Percentiles rank a stretch among this genome's conserved stretches.
Evolutionary conservation across 1,140 invertebrate genomes (phyloP).

Genomic region (Drepana arcuata): DNA sequence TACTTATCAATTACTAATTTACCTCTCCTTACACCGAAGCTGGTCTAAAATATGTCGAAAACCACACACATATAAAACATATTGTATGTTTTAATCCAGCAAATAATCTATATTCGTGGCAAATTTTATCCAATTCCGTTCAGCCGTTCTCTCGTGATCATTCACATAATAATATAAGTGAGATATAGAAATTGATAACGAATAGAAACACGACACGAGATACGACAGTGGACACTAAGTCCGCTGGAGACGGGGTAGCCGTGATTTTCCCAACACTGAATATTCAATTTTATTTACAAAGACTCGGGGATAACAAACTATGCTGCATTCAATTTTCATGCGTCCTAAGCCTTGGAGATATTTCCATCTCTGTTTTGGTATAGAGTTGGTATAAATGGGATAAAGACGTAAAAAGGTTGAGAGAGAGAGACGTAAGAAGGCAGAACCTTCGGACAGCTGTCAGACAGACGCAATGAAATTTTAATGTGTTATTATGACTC

Average conservation of each 20-base stretch:
- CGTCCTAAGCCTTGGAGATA: slow-evolving; percentile 7
- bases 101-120: too few relatives aligned
- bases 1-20: too few relatives aligned
- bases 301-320: slow-evolving; percentile 32
- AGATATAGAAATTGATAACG: too few relatives aligned
- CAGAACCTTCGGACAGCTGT: too few relatives aligned
- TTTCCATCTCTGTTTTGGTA: slow-evolving; percentile 19
- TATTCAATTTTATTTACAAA: slow-evolving; percentile 66
- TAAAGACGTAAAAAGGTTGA: slow-evolving; percentile 13
- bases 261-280: slow-evolving; percentile 57
- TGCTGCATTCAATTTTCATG: slow-evolving; percentile 43
- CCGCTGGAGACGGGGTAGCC: slow-evolving; percentile 30
- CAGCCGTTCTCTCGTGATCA: too few relatives aligned
- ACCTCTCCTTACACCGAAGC: too few relatives aligned
- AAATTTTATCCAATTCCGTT: too few relatives aligned
- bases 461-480: slow-evolving; percentile 36
- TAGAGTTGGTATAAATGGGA: slow-evolving; percentile 4
- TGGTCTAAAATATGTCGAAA: too few relatives aligned
- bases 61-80: too few relatives aligned
- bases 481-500: slow-evolving; percentile 29
- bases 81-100: too few relatives aligned
- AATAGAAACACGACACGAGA: slow-evolving; percentile 22
- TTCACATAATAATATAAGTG: too few relatives aligned
- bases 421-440: too few relatives aligned
- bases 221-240: slow-evolving; percentile 17